These are phyloP conservation scores for Seriola dumerili DNA, from an alignment of 2,113 vertebrate species.

Conservation along the genomic window DNA sequence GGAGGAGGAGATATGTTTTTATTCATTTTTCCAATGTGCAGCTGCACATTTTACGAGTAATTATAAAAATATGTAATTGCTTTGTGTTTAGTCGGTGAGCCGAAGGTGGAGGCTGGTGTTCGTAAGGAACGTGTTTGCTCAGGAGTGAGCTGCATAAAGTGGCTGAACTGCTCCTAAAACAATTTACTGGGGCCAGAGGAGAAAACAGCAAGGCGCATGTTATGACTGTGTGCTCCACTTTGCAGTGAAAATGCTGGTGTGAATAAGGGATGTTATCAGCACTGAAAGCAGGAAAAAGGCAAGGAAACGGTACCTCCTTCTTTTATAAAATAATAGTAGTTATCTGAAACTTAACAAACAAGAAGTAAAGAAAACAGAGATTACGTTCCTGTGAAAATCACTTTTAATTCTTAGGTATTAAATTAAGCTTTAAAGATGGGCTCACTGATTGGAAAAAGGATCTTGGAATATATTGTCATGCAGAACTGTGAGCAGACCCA, in stretches of 20 bases:
- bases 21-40: constrained; percentile 11
- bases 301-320: neutral
- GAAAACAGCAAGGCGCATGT: neutral
- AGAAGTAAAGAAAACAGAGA: neutral
- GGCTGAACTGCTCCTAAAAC: neutral
- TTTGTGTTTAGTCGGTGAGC: neutral
- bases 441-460: constrained; percentile 17
- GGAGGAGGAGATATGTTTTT: constrained; percentile 1
- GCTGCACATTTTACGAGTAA: constrained; percentile 21
- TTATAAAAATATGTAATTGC: constrained; percentile 21
- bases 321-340: neutral
- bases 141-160: constrained; percentile 15
- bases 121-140: constrained; percentile 18
- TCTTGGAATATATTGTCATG: constrained; percentile 8
- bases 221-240: constrained; percentile 1
- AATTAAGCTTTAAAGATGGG: constrained; percentile 9
- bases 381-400: neutral
- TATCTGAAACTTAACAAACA: neutral
- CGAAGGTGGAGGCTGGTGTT: neutral
- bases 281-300: neutral
- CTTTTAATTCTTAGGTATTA: neutral
- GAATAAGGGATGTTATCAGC: neutral
- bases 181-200: neutral
- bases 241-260: neutral
- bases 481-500: constrained; percentile 10